phyloP scores from a whole-genome alignment of 2,113 vertebrate genomes.

The Isichthys henryi region DNA sequence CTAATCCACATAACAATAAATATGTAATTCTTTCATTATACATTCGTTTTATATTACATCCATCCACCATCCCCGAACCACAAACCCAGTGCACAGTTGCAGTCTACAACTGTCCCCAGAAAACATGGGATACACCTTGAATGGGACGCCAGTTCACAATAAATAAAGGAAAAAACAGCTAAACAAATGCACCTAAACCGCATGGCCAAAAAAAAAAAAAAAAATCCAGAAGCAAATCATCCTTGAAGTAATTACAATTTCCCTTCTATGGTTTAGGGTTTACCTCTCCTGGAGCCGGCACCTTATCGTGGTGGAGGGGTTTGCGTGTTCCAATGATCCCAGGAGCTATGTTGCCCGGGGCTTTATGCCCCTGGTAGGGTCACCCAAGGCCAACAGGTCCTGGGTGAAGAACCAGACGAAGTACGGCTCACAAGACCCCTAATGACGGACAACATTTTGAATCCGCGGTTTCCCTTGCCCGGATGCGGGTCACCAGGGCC shows the following conservation, averaged over 20 bases:
- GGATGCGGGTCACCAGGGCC: too few species aligned
- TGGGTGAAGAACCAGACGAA: too few species aligned
- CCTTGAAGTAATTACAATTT: background rate
- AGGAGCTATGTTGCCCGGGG: too few species aligned
- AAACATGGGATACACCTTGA: background rate
- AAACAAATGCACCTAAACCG: background rate
- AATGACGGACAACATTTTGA: too few species aligned
- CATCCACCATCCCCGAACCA: background rate
- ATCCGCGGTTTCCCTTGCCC: too few species aligned
- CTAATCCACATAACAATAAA: background rate
- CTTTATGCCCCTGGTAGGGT: too few species aligned
- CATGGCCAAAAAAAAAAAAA: background rate
- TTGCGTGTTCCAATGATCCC: too few species aligned
- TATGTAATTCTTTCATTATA: background rate
- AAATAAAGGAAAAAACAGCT: background rate
- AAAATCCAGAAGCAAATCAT: background rate
- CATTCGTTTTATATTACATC: background rate
- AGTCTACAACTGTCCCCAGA: background rate
- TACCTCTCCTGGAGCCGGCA: too few species aligned
- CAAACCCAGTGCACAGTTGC: background rate
- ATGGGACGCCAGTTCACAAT: background rate
- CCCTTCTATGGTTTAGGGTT: background rate
- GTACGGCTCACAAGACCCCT: too few species aligned
- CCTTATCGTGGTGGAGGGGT: too few species aligned
- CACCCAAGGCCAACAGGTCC: too few species aligned